Percentiles rank a stretch among this genome's conserved stretches.
Evolutionary conservation across 2,888 invertebrate genomes (phyloP).

Genomic region (Yponomeuta plumbellus): DNA sequence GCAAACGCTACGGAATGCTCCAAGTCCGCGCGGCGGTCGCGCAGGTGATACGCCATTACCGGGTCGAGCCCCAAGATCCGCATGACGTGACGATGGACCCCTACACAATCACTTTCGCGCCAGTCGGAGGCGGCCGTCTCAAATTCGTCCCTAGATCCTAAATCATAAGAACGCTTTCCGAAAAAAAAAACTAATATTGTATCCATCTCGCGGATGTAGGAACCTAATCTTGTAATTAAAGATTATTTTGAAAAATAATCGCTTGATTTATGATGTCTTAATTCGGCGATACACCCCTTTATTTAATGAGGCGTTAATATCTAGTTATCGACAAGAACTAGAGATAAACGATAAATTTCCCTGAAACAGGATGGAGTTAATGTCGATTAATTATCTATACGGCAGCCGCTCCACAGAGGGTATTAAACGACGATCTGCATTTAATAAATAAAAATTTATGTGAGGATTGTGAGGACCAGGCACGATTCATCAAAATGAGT

Average conservation of each 20-base stretch:
- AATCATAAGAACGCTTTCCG: too few relatives aligned
- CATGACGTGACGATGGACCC: conserved; percentile 38
- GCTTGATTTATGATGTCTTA: not conserved
- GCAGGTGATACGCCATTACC: conserved; percentile 44
- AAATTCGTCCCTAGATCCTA: conserved; percentile 30
- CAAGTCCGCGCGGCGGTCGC: conserved; percentile 53
- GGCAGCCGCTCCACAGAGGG: not conserved
- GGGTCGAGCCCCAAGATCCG: conserved; percentile 36
- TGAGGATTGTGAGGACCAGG: too few relatives aligned
- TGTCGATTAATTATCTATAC: not conserved
- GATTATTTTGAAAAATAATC: not conserved
- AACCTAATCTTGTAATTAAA: not conserved
- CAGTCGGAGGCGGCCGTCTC: conserved; percentile 41
- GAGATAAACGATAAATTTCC: not conserved
- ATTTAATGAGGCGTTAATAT: not conserved
- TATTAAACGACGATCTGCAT: not conserved
- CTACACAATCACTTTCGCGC: conserved; percentile 41
- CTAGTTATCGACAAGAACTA: not conserved
- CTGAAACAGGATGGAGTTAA: not conserved
- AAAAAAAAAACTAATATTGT: too few relatives aligned
- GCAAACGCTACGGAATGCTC: conserved; percentile 58
- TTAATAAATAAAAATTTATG: too few relatives aligned
- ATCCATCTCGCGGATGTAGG: too few relatives aligned
- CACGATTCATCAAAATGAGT: too few relatives aligned
- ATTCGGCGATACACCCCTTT: not conserved